These are phyloP conservation scores for Ridgeia piscesae DNA, from an alignment of 1,140 invertebrate species.

Conservation along the genomic window DNA sequence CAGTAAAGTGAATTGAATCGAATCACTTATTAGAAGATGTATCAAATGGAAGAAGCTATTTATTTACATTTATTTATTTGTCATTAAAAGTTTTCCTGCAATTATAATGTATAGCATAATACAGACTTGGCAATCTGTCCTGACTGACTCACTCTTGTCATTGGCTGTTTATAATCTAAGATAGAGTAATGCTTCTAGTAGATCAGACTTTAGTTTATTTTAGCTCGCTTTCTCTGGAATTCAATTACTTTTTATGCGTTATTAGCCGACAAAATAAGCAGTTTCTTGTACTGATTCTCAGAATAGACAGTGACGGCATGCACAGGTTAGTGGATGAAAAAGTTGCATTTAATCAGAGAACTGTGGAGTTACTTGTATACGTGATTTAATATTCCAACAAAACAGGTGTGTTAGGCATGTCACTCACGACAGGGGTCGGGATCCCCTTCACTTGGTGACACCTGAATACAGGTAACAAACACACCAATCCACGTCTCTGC, in stretches of 20 bases:
- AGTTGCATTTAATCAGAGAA: background rate
- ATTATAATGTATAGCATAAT: too few relatives aligned
- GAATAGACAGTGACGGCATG: background rate
- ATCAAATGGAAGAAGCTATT: too few relatives aligned
- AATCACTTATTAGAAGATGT: too few relatives aligned
- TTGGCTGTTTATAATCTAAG: background rate
- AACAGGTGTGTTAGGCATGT: background rate
- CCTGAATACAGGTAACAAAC: background rate
- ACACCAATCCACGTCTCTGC: background rate
- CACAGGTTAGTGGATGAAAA: background rate
- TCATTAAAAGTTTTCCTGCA: too few relatives aligned
- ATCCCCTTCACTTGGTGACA: background rate
- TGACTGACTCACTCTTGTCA: background rate
- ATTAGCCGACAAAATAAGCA: background rate
- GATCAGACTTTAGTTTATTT: background rate
- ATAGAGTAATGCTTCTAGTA: background rate
- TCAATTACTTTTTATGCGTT: background rate
- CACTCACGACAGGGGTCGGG: background rate
- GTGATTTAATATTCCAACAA: slow-evolving; percentile 2
- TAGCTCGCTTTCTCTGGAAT: background rate
- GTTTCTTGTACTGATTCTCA: background rate
- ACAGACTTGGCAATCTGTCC: too few relatives aligned
- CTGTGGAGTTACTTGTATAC: background rate
- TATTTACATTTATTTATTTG: too few relatives aligned
- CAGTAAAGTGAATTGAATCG: too few relatives aligned